Evolutionary conservation across 2,797 vertebrate genomes (phyloP), one percentile per base, ranked within the genome.

Genomic region (Triplophysa yarkandensis): DNA sequence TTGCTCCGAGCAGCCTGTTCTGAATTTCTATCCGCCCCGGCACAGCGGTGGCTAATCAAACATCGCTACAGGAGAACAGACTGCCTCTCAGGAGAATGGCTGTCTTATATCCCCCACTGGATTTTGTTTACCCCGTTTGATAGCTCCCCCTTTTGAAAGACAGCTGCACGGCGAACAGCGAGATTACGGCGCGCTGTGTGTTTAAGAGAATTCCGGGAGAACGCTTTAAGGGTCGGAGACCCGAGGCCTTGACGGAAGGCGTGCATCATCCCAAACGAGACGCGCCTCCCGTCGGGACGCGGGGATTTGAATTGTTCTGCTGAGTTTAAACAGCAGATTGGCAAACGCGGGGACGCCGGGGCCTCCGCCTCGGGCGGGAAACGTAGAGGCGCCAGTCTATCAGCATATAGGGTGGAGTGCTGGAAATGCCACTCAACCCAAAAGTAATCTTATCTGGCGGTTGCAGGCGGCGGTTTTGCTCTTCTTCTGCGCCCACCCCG

Each of bases 401-500:
- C 80, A 70, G 71, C 69, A 36, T 83, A 76, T 81, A 76, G 73
- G 81, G 68, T 71, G 83, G 83, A 77, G 79, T 75, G 78, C 84
- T 76, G 79, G 81, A 85, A 85, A 88, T 62, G 77, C 82, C 86
- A 87, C 80, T 89, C 83, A 88, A 73, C 78, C 81, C 78, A 66
- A 55, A 81, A 79, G 82, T 80, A 89, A 86, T 88, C 84, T 89
- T 91, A 90, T 89, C 85, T 82, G 78, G 71, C 78, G 82, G 83
- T 80, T 83, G 84, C 88, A 89, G 86, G 81, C 85, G 77, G 75
- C 68, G 77, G 71, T 82, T 78, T 74, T 58, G 46, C 72, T 62
- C 46, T 67, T 46, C 32, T 65, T 14, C 68, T 34, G 69, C 72
- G 28, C 71, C 28, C 74, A 46, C 41, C 44, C 32, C 27, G 39